These are phyloP conservation scores for Grantiella picta DNA, from an alignment of 2,113 vertebrate genomes.

Conservation along the genomic window DNA sequence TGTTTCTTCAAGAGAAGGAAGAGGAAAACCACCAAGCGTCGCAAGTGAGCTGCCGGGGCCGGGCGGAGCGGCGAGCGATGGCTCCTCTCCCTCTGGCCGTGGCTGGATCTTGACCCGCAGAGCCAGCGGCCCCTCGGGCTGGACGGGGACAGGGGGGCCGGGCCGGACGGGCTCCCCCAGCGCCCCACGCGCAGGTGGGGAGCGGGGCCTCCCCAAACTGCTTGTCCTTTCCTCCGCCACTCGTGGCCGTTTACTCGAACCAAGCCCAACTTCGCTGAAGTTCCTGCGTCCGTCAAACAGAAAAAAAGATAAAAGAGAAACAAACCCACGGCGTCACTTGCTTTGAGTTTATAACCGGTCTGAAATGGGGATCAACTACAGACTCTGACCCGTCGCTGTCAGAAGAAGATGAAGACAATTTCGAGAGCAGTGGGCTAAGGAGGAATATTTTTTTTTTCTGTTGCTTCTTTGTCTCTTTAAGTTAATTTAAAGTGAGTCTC, in stretches of 20 bases:
- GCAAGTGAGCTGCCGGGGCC: slow-evolving; percentile 79
- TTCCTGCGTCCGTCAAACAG: slow-evolving; percentile 24
- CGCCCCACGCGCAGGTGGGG: neutral
- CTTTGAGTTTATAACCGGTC: slow-evolving; percentile 3
- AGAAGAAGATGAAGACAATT: slow-evolving; percentile 13
- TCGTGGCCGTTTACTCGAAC: slow-evolving; percentile 11
- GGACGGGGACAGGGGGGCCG: neutral
- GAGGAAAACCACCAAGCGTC: slow-evolving; percentile 95
- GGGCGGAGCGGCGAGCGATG: neutral
- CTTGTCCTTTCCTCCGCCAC: slow-evolving; percentile 32
- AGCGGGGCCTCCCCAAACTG: slow-evolving; percentile 17
- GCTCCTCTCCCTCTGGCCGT: slow-evolving; percentile 33
- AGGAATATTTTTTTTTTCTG: neutral
- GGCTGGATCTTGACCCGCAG: neutral
- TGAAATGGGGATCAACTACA: slow-evolving; percentile 15
- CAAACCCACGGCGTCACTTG: neutral
- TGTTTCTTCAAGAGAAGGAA: slow-evolving; percentile 98
- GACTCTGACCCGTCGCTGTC: slow-evolving; percentile 6
- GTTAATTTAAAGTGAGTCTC: slow-evolving; percentile 68
- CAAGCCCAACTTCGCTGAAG: slow-evolving; percentile 38
- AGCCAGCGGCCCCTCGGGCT: neutral
- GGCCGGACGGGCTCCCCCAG: neutral
- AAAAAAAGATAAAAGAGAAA: neutral
- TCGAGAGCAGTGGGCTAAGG: neutral
- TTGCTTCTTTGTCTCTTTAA: slow-evolving; percentile 61